Conservation (phyloP, 2,888 invertebrate genomes). For the Phrixothrix hirtus region DNA sequence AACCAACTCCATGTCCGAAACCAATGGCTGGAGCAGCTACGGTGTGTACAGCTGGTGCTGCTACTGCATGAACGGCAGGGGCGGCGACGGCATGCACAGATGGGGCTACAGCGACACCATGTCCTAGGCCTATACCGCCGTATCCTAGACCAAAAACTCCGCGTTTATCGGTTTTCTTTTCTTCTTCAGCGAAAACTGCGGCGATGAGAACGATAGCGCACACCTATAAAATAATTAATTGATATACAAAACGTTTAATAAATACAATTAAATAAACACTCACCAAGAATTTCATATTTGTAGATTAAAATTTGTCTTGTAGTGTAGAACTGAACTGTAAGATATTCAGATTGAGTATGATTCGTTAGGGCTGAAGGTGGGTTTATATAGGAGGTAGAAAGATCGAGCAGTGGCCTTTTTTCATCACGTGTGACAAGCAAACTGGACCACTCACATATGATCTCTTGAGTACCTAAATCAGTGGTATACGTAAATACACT, state of each 20-base stretch:
- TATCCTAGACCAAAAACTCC: constrained; percentile 38
- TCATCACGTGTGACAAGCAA: constrained; percentile 30
- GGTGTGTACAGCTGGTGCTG: constrained; percentile 17
- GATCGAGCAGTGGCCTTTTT: constrained; percentile 23
- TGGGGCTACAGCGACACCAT: constrained; percentile 16
- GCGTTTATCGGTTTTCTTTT: constrained; percentile 39
- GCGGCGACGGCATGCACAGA: constrained; percentile 12
- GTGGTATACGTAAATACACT: constrained; percentile 23
- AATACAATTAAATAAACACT: constrained; percentile 15
- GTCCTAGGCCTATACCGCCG: constrained; percentile 24
- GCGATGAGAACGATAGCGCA: constrained; percentile 29
- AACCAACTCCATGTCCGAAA: constrained; percentile 4
- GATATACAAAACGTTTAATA: neutral
- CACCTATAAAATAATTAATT: constrained; percentile 13
- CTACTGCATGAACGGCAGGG: constrained; percentile 20
- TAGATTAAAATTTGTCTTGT: no score
- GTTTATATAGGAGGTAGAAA: constrained; percentile 28
- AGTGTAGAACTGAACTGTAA: constrained; percentile 21
- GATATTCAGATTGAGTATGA: constrained; percentile 18
- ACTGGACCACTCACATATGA: constrained; percentile 33
- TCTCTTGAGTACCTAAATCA: constrained; percentile 18
- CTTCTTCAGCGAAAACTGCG: constrained; percentile 32
- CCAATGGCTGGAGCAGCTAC: constrained; percentile 21
- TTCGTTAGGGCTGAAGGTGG: constrained; percentile 18
- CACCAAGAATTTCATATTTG: constrained; percentile 36